Base-by-base conservation (phyloP, 2,797 vertebrate genomes). In the Acrossocheilus wenchowensis region DNA sequence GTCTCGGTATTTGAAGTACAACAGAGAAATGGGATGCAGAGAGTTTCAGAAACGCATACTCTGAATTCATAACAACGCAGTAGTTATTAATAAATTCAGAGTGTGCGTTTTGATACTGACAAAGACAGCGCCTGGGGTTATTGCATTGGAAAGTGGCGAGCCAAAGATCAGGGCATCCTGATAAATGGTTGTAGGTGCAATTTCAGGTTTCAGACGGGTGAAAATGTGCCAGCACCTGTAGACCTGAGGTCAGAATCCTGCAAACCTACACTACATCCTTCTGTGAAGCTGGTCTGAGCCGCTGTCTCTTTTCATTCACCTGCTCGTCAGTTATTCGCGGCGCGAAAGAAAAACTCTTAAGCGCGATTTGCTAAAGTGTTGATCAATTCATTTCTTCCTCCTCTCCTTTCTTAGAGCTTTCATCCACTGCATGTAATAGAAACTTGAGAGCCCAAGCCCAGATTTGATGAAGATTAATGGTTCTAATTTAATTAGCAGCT, bases 391-490 rank as follows among this genome's bases (percentile, higher is more conserved):
- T 52, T 83, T 60, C 10, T 79, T 83, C 57, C 26, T 6, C 66
- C 68, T 43, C 57, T 85, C 6, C 30, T 50, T 75, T 39, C 80
- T 73, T 72, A 60, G n/a, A 60, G 50, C 83, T 75, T 68, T 86
- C 69, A 64, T 74, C 85, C 15, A 0, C 52, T 71, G 30, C 71
- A 36, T 83, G 81, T 85, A 60, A 87, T 81, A 83, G 73, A 79
- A 88, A 48, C 78, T 60, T 79, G 34, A 52, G 50, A 87, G 75
- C 54, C 30, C 68, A 81, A 45, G 77, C 57, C 72, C 84, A 88
- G 87, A 89, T 88, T 84, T 88, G 83, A 82, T 86, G 82, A 87
- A 87, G 89, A 90, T 90, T 90, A 89, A 91, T 81, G 87, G 23
- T 72, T 54, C 36, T 87, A 66, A 89, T 90, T 89, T 71, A 88